A percentile compares a stretch with the other conserved stretches of the same genome.
These are phyloP conservation scores for Eufriesea mexicana DNA, from an alignment of 1,140 invertebrate species.

Conservation along the genomic window DNA sequence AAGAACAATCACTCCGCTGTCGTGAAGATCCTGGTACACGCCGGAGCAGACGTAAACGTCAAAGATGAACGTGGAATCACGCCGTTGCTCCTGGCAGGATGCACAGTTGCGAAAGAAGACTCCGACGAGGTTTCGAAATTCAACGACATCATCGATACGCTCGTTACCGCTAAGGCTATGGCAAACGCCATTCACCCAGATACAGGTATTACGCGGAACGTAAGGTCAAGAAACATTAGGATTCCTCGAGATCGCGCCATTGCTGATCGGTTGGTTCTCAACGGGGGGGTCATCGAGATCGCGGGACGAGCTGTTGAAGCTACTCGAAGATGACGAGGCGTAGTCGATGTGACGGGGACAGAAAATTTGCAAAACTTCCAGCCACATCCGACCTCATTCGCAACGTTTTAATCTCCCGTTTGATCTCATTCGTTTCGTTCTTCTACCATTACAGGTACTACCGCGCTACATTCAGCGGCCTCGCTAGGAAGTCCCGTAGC, in stretches of 20 bases:
- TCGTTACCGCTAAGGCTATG: slow-evolving; percentile 23
- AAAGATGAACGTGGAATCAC: slow-evolving; percentile 29
- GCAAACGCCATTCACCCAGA: slow-evolving; percentile 19
- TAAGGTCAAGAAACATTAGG: too few species aligned
- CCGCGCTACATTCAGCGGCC: slow-evolving; percentile 45
- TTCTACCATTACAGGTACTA: slow-evolving; percentile 25
- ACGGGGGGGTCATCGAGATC: too few species aligned
- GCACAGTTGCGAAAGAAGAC: slow-evolving; percentile 17
- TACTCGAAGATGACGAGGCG: too few species aligned
- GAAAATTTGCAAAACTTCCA: too few species aligned
- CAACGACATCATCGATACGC: slow-evolving; percentile 39
- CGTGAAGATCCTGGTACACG: slow-evolving; percentile 59
- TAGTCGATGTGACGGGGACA: too few species aligned
- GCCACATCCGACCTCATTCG: too few species aligned
- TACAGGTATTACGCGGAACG: slow-evolving; percentile 36
- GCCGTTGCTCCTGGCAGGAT: slow-evolving; percentile 51
- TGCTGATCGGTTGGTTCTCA: too few species aligned
- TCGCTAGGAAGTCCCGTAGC: slow-evolving; percentile 41
- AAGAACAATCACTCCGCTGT: slow-evolving; percentile 64
- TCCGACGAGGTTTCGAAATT: slow-evolving; percentile 50
- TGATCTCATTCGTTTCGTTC: not conserved
- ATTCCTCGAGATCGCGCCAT: too few species aligned
- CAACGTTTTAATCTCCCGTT: not conserved
- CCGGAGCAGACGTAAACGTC: slow-evolving; percentile 32
- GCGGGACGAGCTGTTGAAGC: too few species aligned